Percentiles rank a stretch among this genome's conserved stretches.
Conservation (phyloP, 2,797 vertebrate species). For the Diplodus puntazzo region DNA sequence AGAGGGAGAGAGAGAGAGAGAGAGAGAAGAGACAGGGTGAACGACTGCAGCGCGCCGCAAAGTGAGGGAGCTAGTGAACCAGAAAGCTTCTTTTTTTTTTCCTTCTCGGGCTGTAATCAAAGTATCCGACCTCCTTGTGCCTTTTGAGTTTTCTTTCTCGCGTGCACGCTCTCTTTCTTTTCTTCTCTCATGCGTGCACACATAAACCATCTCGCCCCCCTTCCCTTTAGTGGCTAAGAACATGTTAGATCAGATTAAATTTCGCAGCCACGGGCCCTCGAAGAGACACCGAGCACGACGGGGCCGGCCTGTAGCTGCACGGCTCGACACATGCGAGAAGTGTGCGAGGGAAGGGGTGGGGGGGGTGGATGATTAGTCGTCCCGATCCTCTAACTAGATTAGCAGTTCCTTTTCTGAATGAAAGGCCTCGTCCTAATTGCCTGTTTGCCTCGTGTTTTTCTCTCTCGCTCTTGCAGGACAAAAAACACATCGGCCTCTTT, state of each 20-base stretch:
- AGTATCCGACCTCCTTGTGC: slow-evolving; percentile 64
- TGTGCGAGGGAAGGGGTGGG: slow-evolving; percentile 7
- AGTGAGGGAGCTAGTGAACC: slow-evolving; percentile 71
- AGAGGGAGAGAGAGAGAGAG: slow-evolving; percentile 18
- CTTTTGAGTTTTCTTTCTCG: slow-evolving; percentile 38
- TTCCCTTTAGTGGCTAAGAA: slow-evolving; percentile 37
- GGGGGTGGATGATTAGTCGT: slow-evolving; percentile 60
- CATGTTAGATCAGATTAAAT: slow-evolving; percentile 72
- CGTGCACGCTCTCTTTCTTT: background rate
- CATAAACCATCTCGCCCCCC: slow-evolving; percentile 2
- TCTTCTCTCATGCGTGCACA: slow-evolving; percentile 10
- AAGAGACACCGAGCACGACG: slow-evolving; percentile 38
- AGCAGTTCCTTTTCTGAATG: slow-evolving; percentile 43
- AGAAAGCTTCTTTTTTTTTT: slow-evolving; percentile 39
- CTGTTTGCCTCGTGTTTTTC: slow-evolving; percentile 38
- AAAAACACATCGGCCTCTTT: slow-evolving; percentile 19
- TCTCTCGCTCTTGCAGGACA: slow-evolving; percentile 26
- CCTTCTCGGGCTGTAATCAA: slow-evolving; percentile 70
- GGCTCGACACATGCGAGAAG: slow-evolving; percentile 35
- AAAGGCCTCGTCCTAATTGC: slow-evolving; percentile 49
- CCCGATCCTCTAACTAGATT: slow-evolving; percentile 50
- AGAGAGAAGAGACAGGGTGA: slow-evolving; percentile 16
- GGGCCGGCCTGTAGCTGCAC: slow-evolving; percentile 5
- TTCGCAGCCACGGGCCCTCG: slow-evolving; percentile 55
- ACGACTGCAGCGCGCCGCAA: slow-evolving; percentile 56